Conservation (phyloP, 1,140 invertebrate species). For the Monochamus saltuarius region DNA sequence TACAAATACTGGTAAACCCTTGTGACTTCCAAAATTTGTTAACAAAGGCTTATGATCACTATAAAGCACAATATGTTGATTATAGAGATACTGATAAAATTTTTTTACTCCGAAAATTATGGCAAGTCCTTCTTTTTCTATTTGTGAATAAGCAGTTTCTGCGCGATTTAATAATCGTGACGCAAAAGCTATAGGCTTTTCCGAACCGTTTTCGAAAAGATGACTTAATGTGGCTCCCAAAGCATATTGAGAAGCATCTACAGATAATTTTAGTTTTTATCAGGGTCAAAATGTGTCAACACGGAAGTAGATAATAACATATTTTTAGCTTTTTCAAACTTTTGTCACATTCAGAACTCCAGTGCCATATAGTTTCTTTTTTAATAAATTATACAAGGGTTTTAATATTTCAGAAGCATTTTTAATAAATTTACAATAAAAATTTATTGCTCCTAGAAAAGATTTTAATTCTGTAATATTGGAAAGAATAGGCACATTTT, state of each 20-base stretch:
- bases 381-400: conserved; percentile 11
- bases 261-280: conserved; percentile 15
- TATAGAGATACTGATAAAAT: conserved; percentile 47
- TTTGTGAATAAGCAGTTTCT: conserved; percentile 45
- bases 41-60: conserved; percentile 58
- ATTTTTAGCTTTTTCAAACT: conserved; percentile 40
- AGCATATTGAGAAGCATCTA: conserved; percentile 35
- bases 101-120: conserved; percentile 41
- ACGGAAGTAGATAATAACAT: conserved; percentile 36
- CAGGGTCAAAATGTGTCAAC: conserved; percentile 34
- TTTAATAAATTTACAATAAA: conserved; percentile 15
- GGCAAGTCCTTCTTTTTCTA: conserved; percentile 32
- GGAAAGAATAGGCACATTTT: background rate
- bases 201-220: conserved; percentile 14
- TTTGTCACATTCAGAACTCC: conserved; percentile 30
- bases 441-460: conserved; percentile 15
- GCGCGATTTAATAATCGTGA: conserved; percentile 46
- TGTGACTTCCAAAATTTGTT: conserved; percentile 49
- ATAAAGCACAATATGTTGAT: conserved; percentile 53
- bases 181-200: conserved; percentile 21
- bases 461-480: conserved; percentile 11
- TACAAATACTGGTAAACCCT: conserved; percentile 40
- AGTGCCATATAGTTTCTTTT: conserved; percentile 20
- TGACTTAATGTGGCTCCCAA: conserved; percentile 39
- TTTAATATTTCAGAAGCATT: conserved; percentile 10